Evolutionary conservation across 2,888 invertebrate species (phyloP).

Genomic region (Heliothis peltigera): DNA sequence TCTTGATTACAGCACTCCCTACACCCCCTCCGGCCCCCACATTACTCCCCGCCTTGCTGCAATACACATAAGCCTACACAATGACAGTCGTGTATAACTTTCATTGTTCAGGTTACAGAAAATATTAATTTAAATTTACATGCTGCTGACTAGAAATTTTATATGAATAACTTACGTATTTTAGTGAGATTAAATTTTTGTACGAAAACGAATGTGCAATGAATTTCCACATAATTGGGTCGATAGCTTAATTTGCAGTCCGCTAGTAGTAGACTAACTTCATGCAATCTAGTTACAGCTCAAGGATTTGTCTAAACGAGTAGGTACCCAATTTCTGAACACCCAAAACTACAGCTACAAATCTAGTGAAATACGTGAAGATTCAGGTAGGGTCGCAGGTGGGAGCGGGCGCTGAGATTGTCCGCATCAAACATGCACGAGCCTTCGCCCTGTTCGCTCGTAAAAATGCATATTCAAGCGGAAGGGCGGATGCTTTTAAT

Average conservation of each 20-base stretch:
- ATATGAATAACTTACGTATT: slow-evolving; percentile 24
- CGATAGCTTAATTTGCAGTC: background rate
- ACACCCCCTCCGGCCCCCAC: slow-evolving; percentile 67
- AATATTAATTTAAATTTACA: slow-evolving; percentile 61
- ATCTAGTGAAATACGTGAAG: slow-evolving; percentile 48
- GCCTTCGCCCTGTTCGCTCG: slow-evolving; percentile 77
- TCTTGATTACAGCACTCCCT: slow-evolving; percentile 89
- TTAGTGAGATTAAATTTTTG: slow-evolving; percentile 20
- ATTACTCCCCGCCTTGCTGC: slow-evolving; percentile 74
- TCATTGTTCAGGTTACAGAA: slow-evolving; percentile 67
- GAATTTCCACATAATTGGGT: slow-evolving; percentile 4
- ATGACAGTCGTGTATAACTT: slow-evolving; percentile 75
- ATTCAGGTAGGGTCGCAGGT: slow-evolving; percentile 64
- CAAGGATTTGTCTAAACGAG: background rate
- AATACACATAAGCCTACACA: slow-evolving; percentile 82
- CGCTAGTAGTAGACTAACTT: background rate
- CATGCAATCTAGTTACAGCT: no score
- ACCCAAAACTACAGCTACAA: slow-evolving; percentile 34
- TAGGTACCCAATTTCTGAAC: background rate
- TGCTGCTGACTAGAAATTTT: slow-evolving; percentile 21
- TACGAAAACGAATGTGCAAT: slow-evolving; percentile 1
- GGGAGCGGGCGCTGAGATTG: slow-evolving; percentile 81
- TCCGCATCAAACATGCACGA: slow-evolving; percentile 87
- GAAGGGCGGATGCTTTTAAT: slow-evolving; percentile 86
- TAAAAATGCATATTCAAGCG: slow-evolving; percentile 89